phyloP scores from a whole-genome alignment of 2,888 invertebrate genomes.

The Chymomyza amoena region DNA sequence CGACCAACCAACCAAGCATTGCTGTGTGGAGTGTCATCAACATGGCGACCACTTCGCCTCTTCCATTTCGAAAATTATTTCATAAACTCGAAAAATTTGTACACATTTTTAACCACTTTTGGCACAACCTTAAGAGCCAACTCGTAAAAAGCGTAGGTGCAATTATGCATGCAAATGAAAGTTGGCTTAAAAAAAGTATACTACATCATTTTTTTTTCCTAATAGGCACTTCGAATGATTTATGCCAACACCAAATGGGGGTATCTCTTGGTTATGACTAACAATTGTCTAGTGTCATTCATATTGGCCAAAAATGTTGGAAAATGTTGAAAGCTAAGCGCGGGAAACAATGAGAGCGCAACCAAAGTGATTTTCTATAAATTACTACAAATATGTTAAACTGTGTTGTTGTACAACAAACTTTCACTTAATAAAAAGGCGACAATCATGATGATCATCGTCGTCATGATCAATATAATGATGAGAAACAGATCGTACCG shows the following conservation, averaged over 20 bases:
- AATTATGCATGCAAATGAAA: slow-evolving; percentile 46
- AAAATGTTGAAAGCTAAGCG: slow-evolving; percentile 42
- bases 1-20: slow-evolving; percentile 11
- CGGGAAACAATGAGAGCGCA: slow-evolving; percentile 34
- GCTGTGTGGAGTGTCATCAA: slow-evolving; percentile 27
- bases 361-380: slow-evolving; percentile 56
- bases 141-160: slow-evolving; percentile 15
- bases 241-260: too few relatives aligned
- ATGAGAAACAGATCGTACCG: background rate
- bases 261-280: background rate
- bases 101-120: background rate
- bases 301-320: slow-evolving; percentile 18
- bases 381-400: slow-evolving; percentile 18
- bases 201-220: slow-evolving; percentile 2
- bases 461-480: slow-evolving; percentile 3
- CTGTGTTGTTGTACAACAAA: slow-evolving; percentile 14
- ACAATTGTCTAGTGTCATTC: background rate
- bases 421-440: slow-evolving; percentile 58
- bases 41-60: slow-evolving; percentile 6
- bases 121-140: background rate
- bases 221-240: background rate
- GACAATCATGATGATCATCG: slow-evolving; percentile 7
- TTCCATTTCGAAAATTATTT: slow-evolving; percentile 40
- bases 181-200: slow-evolving; percentile 20
- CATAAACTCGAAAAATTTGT: slow-evolving; percentile 1